phyloP scores from a whole-genome alignment of 2,113 vertebrate species.

The Chiloscyllium plagiosum region DNA sequence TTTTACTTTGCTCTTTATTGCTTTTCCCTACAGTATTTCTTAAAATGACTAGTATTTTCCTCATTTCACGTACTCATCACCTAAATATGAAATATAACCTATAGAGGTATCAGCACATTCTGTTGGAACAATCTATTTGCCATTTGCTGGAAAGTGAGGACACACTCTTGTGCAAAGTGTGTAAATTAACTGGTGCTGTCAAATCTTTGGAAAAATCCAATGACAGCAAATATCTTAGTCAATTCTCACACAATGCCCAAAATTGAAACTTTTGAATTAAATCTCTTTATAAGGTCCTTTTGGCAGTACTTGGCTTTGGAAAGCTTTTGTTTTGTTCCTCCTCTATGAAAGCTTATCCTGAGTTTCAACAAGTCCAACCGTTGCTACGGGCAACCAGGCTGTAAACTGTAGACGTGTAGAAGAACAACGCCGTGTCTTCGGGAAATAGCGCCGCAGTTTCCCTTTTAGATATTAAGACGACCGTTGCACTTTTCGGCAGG shows the following conservation, averaged over 20 bases:
- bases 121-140: not conserved
- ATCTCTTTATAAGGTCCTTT: not conserved
- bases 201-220: not conserved
- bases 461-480: not conserved
- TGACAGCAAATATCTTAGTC: not conserved
- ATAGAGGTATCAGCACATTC: not conserved
- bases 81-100: not conserved
- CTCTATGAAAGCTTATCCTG: not conserved
- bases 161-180: not conserved
- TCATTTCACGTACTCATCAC: not conserved
- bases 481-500: no score
- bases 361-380: not conserved
- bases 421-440: not conserved
- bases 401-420: not conserved
- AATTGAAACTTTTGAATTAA: not conserved
- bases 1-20: not conserved
- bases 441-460: not conserved
- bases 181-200: not conserved
- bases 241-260: not conserved
- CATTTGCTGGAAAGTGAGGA: not conserved
- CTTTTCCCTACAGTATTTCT: not conserved
- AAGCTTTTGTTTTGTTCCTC: not conserved
- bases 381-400: conserved; percentile 10
- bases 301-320: not conserved
- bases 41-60: not conserved